These are phyloP conservation scores for Plebejus anna DNA, from an alignment of 2,888 invertebrate species.

Conservation along the genomic window DNA sequence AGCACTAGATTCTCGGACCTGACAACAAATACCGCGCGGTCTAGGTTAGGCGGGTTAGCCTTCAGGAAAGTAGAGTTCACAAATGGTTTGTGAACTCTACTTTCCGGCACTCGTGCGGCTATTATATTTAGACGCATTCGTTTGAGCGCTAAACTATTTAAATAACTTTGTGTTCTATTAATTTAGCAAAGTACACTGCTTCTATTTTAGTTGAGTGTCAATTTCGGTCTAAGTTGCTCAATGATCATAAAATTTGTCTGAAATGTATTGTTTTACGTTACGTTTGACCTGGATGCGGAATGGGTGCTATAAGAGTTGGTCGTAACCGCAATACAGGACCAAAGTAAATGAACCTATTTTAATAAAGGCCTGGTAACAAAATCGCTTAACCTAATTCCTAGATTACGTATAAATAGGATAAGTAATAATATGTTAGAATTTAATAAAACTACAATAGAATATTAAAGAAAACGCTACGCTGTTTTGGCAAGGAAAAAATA, in stretches of 20 bases:
- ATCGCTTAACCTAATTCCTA: not conserved
- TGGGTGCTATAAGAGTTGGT: constrained; percentile 34
- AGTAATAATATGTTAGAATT: not conserved
- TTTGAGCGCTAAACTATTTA: constrained; percentile 36
- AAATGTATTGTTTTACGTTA: constrained; percentile 40
- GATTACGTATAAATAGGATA: not conserved
- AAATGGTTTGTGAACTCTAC: constrained; percentile 36
- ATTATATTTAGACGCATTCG: constrained; percentile 44
- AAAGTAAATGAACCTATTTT: constrained; percentile 5
- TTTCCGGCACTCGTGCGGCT: constrained; percentile 39
- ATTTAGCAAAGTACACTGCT: constrained; percentile 41
- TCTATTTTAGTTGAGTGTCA: constrained; percentile 39
- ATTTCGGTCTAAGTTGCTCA: constrained; percentile 41
- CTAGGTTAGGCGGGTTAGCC: constrained; percentile 28
- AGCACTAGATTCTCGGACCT: constrained; percentile 55
- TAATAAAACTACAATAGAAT: not conserved
- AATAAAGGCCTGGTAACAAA: not conserved
- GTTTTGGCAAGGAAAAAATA: too few relatives aligned
- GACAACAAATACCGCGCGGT: constrained; percentile 33
- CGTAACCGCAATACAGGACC: not conserved
- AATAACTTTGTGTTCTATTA: constrained; percentile 34
- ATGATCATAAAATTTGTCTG: constrained; percentile 37
- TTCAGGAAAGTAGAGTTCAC: too few relatives aligned
- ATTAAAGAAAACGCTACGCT: not conserved
- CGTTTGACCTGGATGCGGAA: constrained; percentile 42